These are phyloP conservation scores for Sycon ciliatum DNA, from an alignment of 37 sponge, comb jelly and placozoan genomes.

Conservation along the genomic window DNA sequence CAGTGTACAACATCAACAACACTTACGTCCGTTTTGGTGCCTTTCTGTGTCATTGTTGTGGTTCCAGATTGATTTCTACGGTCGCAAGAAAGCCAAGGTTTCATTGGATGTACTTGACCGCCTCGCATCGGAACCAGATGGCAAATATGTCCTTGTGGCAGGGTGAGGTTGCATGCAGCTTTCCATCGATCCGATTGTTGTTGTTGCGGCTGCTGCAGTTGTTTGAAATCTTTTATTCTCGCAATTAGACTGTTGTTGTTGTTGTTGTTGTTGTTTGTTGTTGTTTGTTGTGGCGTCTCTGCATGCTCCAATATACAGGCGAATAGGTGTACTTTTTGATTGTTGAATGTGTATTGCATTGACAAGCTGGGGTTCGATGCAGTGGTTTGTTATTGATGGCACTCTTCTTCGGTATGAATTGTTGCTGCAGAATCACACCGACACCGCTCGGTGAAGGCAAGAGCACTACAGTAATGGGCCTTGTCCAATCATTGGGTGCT, in stretches of 20 bases:
- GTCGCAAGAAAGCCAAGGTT: conserved; percentile 79
- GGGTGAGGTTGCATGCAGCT: no score
- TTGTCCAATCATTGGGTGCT: conserved; percentile 80
- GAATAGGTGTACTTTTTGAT: no score
- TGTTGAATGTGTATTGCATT: no score
- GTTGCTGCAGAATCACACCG: conserved; percentile 89
- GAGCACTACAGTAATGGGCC: conserved; percentile 95
- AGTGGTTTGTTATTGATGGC: no score
- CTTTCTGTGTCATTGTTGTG: no score
- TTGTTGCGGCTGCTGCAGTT: not conserved
- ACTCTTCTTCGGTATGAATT: no score
- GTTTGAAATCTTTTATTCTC: not conserved
- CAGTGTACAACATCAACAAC: no score
- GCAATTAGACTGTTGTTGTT: conserved; percentile 37
- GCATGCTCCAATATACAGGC: no score
- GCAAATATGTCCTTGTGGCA: conserved; percentile 34
- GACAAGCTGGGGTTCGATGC: no score
- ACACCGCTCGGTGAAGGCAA: conserved; percentile 97
- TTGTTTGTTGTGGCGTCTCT: no score
- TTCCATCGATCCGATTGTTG: not conserved
- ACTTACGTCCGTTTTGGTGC: no score
- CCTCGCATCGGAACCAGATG: conserved; percentile 55
- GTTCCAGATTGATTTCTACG: conserved; percentile 73
- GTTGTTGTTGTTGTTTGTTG: no score
- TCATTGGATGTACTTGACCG: conserved; percentile 66